These are phyloP conservation scores for Tupiocoris notatus DNA, from an alignment of 2,888 invertebrate species.

Conservation along the genomic window DNA sequence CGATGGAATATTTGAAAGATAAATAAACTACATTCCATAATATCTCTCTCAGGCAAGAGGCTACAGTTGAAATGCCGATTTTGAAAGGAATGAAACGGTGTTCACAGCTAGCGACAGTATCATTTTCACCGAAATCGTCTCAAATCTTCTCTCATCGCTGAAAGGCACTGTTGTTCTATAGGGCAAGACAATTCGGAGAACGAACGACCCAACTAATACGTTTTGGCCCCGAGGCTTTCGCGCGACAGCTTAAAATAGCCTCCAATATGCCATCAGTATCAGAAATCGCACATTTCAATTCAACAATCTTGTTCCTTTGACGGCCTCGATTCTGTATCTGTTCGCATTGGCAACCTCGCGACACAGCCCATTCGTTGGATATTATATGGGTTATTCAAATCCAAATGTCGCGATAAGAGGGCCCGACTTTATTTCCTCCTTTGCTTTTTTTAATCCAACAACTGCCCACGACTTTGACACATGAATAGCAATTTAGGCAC, in stretches of 20 bases:
- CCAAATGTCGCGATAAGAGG: slow-evolving; percentile 7
- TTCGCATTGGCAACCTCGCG: neutral
- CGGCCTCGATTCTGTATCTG: neutral
- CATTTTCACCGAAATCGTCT: neutral
- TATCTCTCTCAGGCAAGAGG: too few species aligned
- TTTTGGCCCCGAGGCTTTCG: neutral
- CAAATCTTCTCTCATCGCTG: neutral
- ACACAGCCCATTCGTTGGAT: neutral
- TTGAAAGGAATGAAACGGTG: too few species aligned
- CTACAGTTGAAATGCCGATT: too few species aligned
- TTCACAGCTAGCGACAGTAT: neutral
- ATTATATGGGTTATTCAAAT: slow-evolving; percentile 20
- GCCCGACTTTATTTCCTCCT: neutral
- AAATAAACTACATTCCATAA: too few species aligned
- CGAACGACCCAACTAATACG: neutral
- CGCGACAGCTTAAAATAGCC: neutral
- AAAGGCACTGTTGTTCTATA: neutral
- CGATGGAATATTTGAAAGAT: too few species aligned
- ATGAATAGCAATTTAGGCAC: slow-evolving; percentile 25
- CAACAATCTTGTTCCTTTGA: neutral
- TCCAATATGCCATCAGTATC: neutral
- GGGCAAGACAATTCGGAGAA: neutral
- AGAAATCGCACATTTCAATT: neutral
- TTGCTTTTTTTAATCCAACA: neutral
- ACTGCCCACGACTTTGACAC: slow-evolving; percentile 25